A percentile compares a stretch with the other conserved stretches of the same genome.
These are phyloP conservation scores for Clistopyga incitator DNA, from an alignment of 2,888 invertebrate genomes.

Conservation along the genomic window DNA sequence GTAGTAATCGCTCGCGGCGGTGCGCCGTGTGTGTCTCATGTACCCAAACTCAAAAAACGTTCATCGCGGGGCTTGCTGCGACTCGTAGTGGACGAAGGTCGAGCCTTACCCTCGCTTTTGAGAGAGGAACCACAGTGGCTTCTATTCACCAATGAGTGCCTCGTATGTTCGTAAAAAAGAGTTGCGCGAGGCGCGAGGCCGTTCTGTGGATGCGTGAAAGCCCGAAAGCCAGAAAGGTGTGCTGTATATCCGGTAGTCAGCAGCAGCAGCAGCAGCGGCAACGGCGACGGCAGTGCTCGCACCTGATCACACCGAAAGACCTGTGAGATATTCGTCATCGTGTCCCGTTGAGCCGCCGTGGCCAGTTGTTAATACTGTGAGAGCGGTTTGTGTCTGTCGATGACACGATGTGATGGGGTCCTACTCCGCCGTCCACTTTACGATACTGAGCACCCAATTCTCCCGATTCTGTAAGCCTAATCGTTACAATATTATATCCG, in stretches of 20 bases:
- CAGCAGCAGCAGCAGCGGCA: slow-evolving; percentile 3
- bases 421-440: slow-evolving; percentile 9
- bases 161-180: slow-evolving; percentile 42
- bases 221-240: slow-evolving; percentile 47
- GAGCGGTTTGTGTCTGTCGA: background rate
- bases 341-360: slow-evolving; percentile 27
- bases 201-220: slow-evolving; percentile 38
- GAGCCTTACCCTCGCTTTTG: background rate
- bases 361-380: background rate
- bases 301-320: background rate
- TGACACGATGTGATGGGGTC: slow-evolving; percentile 28
- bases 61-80: background rate
- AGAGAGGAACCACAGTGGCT: background rate
- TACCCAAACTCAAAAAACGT: background rate
- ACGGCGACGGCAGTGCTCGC: background rate
- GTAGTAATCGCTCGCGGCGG: background rate
- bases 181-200: slow-evolving; percentile 28
- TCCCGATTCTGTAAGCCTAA: background rate
- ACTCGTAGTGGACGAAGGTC: slow-evolving; percentile 23
- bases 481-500: background rate
- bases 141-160: slow-evolving; percentile 50
- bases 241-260: slow-evolving; percentile 58
- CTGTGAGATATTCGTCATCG: slow-evolving; percentile 21
- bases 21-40: background rate
- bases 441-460: background rate